A percentile compares a stretch with the other conserved stretches of the same genome.
Conservation (phyloP, 2,113 vertebrate genomes). For the Leucopsar rothschildi region DNA sequence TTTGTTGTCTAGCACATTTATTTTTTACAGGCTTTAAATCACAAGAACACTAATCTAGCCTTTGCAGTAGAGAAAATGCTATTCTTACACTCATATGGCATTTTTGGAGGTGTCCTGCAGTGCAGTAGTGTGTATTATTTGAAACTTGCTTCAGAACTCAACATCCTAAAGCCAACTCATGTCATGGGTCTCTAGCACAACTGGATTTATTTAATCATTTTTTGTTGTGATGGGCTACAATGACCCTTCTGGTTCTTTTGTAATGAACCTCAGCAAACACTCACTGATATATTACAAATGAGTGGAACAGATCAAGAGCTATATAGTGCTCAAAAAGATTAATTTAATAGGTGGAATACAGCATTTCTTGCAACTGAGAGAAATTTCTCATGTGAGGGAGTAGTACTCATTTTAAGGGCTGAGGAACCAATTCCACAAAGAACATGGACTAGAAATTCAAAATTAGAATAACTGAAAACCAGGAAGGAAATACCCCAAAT, state of each 20-base stretch:
- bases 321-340: background rate
- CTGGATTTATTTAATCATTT: conserved; percentile 20
- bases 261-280: background rate
- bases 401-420: background rate
- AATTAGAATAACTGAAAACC: background rate
- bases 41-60: background rate
- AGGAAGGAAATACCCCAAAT: background rate
- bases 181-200: background rate
- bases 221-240: conserved; percentile 1
- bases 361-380: background rate
- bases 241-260: background rate
- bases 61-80: background rate
- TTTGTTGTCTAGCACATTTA: background rate
- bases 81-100: background rate
- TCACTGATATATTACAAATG: background rate
- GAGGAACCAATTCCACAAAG: background rate
- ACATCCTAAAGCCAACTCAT: background rate
- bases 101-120: background rate
- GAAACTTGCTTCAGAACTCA: conserved; percentile 17
- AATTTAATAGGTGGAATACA: background rate
- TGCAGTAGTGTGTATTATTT: background rate
- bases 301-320: background rate
- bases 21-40: conserved; percentile 20
- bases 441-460: background rate
- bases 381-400: background rate